These are phyloP conservation scores for Anabas testudineus DNA, from an alignment of 2,797 vertebrate species.

Conservation along the genomic window DNA sequence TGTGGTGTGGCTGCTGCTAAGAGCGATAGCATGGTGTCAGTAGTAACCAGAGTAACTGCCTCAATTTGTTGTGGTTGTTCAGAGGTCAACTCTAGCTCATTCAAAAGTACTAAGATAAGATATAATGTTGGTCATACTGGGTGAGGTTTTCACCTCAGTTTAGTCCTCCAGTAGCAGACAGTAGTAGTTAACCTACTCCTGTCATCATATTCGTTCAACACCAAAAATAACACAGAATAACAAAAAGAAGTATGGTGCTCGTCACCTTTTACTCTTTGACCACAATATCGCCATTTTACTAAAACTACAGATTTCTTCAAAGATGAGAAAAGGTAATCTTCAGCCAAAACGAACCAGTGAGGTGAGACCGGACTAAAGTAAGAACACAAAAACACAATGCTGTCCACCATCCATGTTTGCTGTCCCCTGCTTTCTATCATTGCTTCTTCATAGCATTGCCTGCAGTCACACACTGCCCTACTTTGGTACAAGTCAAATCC, in stretches of 20 bases:
- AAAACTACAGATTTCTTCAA: neutral
- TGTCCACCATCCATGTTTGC: neutral
- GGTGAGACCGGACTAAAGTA: neutral
- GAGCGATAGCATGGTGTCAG: neutral
- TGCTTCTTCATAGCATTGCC: conserved; percentile 20
- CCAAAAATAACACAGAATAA: neutral
- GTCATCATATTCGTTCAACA: no score
- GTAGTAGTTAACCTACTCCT: no score
- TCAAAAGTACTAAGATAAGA: neutral
- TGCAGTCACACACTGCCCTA: conserved; percentile 48
- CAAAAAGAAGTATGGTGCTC: neutral
- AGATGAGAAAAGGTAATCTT: neutral
- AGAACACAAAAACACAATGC: neutral
- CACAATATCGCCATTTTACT: neutral
- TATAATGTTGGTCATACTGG: neutral
- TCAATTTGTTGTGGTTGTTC: neutral
- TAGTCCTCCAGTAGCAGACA: neutral
- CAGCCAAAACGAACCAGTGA: neutral
- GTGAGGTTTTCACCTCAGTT: no score
- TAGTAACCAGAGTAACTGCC: neutral
- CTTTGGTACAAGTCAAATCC: conserved; percentile 33
- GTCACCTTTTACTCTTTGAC: neutral
- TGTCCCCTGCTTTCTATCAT: neutral
- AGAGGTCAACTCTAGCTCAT: neutral
- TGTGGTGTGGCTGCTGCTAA: neutral